These are phyloP conservation scores for Todiramphus saurophagus DNA, from an alignment of 2,113 vertebrate genomes.

Conservation along the genomic window DNA sequence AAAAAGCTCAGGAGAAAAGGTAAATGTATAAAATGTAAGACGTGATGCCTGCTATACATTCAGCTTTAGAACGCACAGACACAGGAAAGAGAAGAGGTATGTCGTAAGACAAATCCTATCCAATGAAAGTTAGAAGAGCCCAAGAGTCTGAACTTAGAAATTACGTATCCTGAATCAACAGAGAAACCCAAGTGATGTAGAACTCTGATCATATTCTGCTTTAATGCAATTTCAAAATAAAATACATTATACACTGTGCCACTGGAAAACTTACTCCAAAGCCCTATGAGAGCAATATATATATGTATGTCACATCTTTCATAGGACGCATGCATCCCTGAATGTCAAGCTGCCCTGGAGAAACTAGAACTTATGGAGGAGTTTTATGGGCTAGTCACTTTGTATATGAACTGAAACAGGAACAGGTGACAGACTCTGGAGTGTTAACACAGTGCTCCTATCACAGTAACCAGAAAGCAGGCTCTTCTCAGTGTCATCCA, in stretches of 20 bases:
- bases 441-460: background rate
- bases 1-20: background rate
- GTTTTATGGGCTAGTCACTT: background rate
- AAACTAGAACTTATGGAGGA: background rate
- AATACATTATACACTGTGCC: background rate
- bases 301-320: background rate
- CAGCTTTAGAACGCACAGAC: background rate
- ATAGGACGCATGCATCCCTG: background rate
- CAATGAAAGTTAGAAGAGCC: background rate
- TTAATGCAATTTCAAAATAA: background rate
- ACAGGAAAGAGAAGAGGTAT: background rate
- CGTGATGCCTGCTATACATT: background rate
- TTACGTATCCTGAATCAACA: background rate
- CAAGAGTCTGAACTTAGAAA: background rate
- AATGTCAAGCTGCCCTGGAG: background rate
- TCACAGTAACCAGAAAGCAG: slow-evolving; percentile 15
- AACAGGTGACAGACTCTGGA: background rate
- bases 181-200: background rate
- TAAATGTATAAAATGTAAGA: background rate
- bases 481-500: background rate
- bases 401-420: background rate
- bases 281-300: background rate
- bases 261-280: background rate
- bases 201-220: background rate
- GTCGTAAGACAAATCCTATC: background rate